Conservation (phyloP, 2,888 invertebrate genomes). For the Parnassius mnemosyne region DNA sequence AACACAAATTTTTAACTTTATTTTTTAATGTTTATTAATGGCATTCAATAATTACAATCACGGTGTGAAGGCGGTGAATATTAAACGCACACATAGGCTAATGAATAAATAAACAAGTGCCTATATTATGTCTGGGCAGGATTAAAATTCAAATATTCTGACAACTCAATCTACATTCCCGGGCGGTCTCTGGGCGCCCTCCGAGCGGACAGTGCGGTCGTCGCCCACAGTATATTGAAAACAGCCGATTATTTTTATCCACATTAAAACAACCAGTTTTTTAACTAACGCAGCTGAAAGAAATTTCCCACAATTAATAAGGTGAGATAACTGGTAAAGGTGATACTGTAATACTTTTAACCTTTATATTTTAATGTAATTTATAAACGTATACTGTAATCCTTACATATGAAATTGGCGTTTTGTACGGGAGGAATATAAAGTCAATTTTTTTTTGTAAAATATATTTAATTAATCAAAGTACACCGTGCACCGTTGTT, state of each 20-base stretch:
- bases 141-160: constrained; percentile 82
- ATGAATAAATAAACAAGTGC: constrained; percentile 75
- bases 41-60: constrained; percentile 30
- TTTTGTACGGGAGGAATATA: too few relatives aligned
- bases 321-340: not conserved
- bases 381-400: too few relatives aligned
- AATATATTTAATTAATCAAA: too few relatives aligned
- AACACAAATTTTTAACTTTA: too few relatives aligned
- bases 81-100: constrained; percentile 44
- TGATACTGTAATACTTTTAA: too few relatives aligned
- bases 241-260: constrained; percentile 16
- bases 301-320: not conserved
- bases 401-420: too few relatives aligned
- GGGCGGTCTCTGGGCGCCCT: constrained; percentile 52
- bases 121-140: constrained; percentile 66
- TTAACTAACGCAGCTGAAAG: constrained; percentile 4
- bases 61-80: constrained; percentile 36
- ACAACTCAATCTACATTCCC: constrained; percentile 79
- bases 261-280: constrained; percentile 7
- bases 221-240: constrained; percentile 38
- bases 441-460: too few relatives aligned
- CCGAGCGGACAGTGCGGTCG: constrained; percentile 46
- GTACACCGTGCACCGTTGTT: too few relatives aligned
- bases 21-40: not conserved
- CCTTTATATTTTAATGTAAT: too few relatives aligned